A percentile compares a stretch with the other conserved stretches of the same genome.
Conservation (phyloP, 1,140 invertebrate genomes). For the Microvelia longipes region DNA sequence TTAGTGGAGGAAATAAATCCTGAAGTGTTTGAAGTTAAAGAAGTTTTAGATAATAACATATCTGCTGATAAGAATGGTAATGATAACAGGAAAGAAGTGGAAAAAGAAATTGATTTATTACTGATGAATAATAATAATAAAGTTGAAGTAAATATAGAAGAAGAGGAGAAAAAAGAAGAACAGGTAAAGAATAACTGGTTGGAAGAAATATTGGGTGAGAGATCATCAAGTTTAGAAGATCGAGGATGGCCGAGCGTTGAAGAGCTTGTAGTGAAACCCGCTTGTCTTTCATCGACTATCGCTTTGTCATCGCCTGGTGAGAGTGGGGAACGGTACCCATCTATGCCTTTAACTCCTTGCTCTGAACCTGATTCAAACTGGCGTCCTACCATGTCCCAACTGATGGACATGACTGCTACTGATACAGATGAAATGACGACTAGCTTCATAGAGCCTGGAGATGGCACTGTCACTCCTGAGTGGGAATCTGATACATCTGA, state of each 20-base stretch:
- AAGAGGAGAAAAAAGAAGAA: not conserved
- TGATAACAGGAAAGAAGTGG: not conserved
- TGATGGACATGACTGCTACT: constrained; percentile 14
- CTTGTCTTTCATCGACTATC: constrained; percentile 12
- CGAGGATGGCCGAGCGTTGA: constrained; percentile 16
- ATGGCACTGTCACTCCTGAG: constrained; percentile 26
- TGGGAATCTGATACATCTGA: constrained; percentile 29
- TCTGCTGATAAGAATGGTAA: constrained; percentile 1
- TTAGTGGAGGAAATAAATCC: not conserved
- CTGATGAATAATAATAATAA: constrained; percentile 1
- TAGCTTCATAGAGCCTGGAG: constrained; percentile 23
- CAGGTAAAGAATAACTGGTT: constrained; percentile 7
- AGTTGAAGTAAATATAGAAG: not conserved
- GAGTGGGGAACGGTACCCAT: not conserved
- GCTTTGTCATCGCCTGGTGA: constrained; percentile 16
- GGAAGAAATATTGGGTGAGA: not conserved
- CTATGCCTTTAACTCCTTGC: constrained; percentile 21
- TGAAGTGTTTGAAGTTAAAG: not conserved
- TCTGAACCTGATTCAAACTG: constrained; percentile 22
- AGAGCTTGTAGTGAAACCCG: constrained; percentile 11
- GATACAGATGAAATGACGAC: constrained; percentile 24
- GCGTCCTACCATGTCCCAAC: constrained; percentile 16
- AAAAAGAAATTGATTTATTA: not conserved
- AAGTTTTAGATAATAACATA: not conserved
- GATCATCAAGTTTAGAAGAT: not conserved